A percentile compares a stretch with the other conserved stretches of the same genome.
Conservation (phyloP, 2,888 invertebrate genomes). For the Petrolisthes cinctipes region DNA sequence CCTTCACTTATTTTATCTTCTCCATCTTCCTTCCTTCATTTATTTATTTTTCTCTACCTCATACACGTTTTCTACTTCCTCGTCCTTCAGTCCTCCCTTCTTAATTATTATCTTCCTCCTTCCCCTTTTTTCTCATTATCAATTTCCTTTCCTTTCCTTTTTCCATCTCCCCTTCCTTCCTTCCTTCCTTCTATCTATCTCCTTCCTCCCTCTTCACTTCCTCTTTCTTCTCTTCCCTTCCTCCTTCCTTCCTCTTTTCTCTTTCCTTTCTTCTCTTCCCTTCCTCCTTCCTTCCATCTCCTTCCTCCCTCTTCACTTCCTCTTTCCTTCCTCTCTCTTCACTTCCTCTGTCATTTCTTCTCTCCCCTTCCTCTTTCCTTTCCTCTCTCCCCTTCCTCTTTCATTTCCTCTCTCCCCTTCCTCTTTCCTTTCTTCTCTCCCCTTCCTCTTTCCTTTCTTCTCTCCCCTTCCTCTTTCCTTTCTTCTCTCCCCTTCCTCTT, state of each 20-base stretch:
- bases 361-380: neutral
- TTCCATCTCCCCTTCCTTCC: neutral
- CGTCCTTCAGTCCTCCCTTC: neutral
- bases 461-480: neutral
- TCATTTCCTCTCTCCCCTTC: neutral
- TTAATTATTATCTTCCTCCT: neutral
- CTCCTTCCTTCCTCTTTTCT: neutral
- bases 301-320: neutral
- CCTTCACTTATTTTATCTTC: neutral
- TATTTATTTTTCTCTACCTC: neutral
- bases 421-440: neutral
- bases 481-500: neutral
- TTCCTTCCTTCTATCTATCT: neutral
- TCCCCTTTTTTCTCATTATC: neutral
- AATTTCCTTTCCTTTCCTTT: neutral
- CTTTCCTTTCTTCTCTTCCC: neutral
- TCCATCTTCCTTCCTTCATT: neutral
- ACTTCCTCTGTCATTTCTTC: neutral
- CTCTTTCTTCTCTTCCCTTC: neutral
- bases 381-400: neutral
- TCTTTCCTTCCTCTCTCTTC: neutral
- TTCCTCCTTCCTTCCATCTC: neutral
- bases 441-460: neutral
- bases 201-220: neutral
- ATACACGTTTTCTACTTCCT: neutral